Conservation (phyloP, 2,888 invertebrate genomes). For the Pherbina coryleti region DNA sequence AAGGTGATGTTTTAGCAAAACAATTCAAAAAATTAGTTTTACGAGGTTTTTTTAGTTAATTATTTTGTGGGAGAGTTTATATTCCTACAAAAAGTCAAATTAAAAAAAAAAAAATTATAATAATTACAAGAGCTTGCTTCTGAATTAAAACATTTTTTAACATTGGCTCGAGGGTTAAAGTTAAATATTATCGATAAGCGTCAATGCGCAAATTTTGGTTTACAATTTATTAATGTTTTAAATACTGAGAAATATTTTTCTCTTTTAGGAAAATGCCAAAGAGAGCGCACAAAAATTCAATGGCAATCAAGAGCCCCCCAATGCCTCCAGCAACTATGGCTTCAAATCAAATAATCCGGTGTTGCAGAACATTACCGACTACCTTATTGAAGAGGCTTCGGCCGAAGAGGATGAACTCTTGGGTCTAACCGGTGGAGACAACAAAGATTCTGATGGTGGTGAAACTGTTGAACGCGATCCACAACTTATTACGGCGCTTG, state of each 20-base stretch:
- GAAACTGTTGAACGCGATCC: constrained; percentile 80
- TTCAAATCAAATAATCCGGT: constrained; percentile 91
- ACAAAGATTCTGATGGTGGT: constrained; percentile 70
- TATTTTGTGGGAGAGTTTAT: no score
- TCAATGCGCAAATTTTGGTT: no score
- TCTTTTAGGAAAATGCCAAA: constrained; percentile 34
- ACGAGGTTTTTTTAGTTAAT: no score
- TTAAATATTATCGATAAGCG: no score
- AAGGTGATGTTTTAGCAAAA: no score
- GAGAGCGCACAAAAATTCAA: constrained; percentile 36
- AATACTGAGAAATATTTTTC: neutral
- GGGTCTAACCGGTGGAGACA: constrained; percentile 74
- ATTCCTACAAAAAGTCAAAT: no score
- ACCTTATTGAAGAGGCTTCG: constrained; percentile 96
- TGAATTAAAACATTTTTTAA: no score
- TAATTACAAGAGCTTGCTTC: no score
- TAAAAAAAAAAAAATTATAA: no score
- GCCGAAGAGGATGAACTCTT: constrained; percentile 97
- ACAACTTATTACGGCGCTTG: constrained; percentile 78
- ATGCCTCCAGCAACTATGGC: constrained; percentile 69
- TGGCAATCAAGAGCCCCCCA: constrained; percentile 33
- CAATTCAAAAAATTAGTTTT: no score
- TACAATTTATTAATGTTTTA: no score
- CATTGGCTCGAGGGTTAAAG: no score
- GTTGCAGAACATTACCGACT: constrained; percentile 96